phyloP scores from a whole-genome alignment of 2,797 vertebrate genomes.

The Dicrostonyx torquatus region DNA sequence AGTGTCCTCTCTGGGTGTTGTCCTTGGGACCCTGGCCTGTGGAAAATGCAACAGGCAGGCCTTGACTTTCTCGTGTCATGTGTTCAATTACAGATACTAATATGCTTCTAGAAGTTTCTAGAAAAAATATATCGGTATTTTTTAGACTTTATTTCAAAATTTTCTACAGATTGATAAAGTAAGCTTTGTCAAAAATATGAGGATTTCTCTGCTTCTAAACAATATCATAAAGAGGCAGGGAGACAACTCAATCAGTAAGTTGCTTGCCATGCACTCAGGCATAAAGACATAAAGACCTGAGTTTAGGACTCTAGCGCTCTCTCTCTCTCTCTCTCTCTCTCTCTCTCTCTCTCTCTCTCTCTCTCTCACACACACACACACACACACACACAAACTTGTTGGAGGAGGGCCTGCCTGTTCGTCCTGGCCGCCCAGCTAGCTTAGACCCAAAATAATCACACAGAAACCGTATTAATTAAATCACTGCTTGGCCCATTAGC shows the following conservation, averaged over 20 bases:
- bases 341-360: too few relatives aligned
- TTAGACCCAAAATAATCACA: too few relatives aligned
- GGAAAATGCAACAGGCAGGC: not conserved
- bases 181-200: not conserved
- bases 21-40: conserved; percentile 68
- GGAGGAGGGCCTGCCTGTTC: too few relatives aligned
- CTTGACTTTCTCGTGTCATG: not conserved
- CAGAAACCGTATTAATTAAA: too few relatives aligned
- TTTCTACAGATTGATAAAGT: not conserved
- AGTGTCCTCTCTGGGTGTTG: conserved; percentile 54
- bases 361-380: not conserved
- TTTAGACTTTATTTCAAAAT: not conserved
- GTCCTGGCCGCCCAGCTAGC: too few relatives aligned
- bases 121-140: not conserved
- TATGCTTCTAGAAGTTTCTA: not conserved
- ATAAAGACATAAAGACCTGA: not conserved
- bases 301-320: not conserved
- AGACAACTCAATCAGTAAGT: too few relatives aligned
- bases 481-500: too few relatives aligned
- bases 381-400: too few relatives aligned
- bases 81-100: conserved; percentile 18
- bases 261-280: too few relatives aligned
- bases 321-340: too few relatives aligned
- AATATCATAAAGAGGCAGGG: not conserved
- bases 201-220: not conserved